Conservation (phyloP, 2,797 vertebrate species). For the Thalassophryne amazonica region DNA sequence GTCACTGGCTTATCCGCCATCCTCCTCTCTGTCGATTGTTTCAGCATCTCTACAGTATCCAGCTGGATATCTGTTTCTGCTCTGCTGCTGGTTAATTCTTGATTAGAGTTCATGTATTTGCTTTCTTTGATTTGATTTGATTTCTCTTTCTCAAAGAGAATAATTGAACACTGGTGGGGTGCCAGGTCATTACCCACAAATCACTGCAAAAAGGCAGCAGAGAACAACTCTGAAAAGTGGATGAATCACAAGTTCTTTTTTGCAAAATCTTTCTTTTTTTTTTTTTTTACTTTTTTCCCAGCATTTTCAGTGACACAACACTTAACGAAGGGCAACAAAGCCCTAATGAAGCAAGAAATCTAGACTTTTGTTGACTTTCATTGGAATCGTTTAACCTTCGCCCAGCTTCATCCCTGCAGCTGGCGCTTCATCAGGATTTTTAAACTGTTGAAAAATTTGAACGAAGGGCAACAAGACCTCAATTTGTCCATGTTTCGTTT, state of each 20-base stretch:
- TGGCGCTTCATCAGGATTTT: too few species aligned
- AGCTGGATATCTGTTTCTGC: slow-evolving; percentile 31
- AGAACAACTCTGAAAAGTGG: slow-evolving; percentile 36
- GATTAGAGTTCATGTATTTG: slow-evolving; percentile 74
- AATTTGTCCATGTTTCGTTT: too few species aligned
- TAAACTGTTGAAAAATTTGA: too few species aligned
- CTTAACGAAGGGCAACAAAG: too few species aligned
- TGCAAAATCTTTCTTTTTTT: not conserved
- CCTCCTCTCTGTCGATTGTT: not conserved
- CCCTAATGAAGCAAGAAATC: too few species aligned
- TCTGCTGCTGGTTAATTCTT: slow-evolving; percentile 69
- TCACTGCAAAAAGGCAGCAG: slow-evolving; percentile 62
- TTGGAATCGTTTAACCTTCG: too few species aligned
- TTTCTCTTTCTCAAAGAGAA: slow-evolving; percentile 83
- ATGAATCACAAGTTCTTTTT: slow-evolving; percentile 3
- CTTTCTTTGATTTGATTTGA: slow-evolving; percentile 75
- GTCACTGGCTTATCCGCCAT: not conserved
- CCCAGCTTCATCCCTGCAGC: too few species aligned
- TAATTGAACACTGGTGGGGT: slow-evolving; percentile 80
- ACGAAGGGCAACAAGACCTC: too few species aligned
- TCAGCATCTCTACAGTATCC: slow-evolving; percentile 11
- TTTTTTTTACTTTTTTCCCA: slow-evolving; percentile 12
- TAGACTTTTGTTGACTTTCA: too few species aligned
- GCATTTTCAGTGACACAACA: slow-evolving; percentile 1
- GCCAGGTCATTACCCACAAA: slow-evolving; percentile 82